phyloP scores from a whole-genome alignment of 2,888 invertebrate species.

The Drosophila colorata region DNA sequence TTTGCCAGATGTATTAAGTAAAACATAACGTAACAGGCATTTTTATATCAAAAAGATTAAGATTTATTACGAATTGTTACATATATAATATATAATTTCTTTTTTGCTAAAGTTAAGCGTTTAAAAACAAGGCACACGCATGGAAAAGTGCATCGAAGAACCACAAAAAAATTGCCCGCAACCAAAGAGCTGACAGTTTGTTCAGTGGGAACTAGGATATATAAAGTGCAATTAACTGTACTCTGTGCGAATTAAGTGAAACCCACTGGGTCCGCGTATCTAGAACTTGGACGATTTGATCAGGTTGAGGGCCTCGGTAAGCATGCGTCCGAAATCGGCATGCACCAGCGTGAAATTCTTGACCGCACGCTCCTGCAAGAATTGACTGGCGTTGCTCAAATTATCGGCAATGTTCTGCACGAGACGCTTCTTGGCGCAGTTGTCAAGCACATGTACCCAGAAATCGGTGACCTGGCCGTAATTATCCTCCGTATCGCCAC shows the following conservation, averaged over 20 bases:
- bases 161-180: conserved; percentile 45
- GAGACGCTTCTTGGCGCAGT: conserved; percentile 90
- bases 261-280: conserved; percentile 54
- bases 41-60: conserved; percentile 37
- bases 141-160: conserved; percentile 33
- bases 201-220: conserved; percentile 38
- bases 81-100: conserved; percentile 17
- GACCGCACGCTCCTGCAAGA: conserved; percentile 95
- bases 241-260: conserved; percentile 7
- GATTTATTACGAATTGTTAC: conserved; percentile 44
- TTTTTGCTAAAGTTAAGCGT: conserved; percentile 37
- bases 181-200: conserved; percentile 43
- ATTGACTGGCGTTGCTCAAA: conserved; percentile 91
- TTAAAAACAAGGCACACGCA: conserved; percentile 45
- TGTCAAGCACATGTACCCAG: conserved; percentile 92
- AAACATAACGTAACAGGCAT: neutral
- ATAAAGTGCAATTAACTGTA: conserved; percentile 34
- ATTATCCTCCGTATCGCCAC: conserved; percentile 94
- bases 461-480: conserved; percentile 93
- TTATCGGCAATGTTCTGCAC: conserved; percentile 93
- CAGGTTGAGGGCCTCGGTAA: conserved; percentile 88
- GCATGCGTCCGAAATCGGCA: conserved; percentile 90
- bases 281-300: conserved; percentile 88
- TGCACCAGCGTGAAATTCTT: conserved; percentile 93
- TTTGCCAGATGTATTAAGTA: neutral